These are phyloP conservation scores for Glossophaga mutica DNA, from an alignment of 2,797 vertebrate species.

Conservation along the genomic window DNA sequence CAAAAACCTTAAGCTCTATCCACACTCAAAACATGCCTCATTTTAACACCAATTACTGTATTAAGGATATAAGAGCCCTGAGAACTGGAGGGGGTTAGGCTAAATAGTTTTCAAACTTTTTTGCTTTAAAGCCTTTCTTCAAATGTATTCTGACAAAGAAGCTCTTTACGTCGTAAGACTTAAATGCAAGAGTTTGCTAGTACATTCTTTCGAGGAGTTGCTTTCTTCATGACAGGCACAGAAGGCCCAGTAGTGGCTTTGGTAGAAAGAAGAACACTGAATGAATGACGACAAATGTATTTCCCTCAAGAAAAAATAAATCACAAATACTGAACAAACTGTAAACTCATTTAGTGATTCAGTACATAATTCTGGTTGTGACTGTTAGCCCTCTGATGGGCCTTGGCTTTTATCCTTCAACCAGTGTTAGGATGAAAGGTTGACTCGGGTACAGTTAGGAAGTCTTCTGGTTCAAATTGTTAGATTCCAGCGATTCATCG, in stretches of 20 bases:
- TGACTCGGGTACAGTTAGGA: background rate
- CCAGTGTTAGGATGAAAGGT: background rate
- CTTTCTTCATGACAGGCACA: background rate
- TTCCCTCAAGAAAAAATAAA: background rate
- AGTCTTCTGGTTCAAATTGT: background rate
- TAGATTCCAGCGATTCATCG: background rate
- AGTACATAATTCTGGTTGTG: background rate
- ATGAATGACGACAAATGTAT: background rate
- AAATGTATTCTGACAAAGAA: slow-evolving; percentile 12
- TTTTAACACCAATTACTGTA: background rate
- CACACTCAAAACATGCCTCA: background rate
- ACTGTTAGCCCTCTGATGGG: background rate
- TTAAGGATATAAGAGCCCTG: background rate
- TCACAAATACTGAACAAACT: background rate
- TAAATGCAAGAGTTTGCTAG: background rate
- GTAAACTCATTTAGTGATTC: slow-evolving; percentile 37
- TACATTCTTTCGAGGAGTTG: background rate
- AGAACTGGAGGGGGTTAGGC: background rate
- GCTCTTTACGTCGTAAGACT: background rate
- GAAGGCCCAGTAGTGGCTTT: background rate
- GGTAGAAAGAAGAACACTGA: background rate
- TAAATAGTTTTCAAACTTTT: background rate
- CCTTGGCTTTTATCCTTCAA: background rate
- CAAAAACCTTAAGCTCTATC: background rate
- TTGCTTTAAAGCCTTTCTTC: background rate